A percentile compares a stretch with the other conserved stretches of the same genome.
Conservation (phyloP, 2,113 vertebrate species). For the Tenrec ecaudatus region DNA sequence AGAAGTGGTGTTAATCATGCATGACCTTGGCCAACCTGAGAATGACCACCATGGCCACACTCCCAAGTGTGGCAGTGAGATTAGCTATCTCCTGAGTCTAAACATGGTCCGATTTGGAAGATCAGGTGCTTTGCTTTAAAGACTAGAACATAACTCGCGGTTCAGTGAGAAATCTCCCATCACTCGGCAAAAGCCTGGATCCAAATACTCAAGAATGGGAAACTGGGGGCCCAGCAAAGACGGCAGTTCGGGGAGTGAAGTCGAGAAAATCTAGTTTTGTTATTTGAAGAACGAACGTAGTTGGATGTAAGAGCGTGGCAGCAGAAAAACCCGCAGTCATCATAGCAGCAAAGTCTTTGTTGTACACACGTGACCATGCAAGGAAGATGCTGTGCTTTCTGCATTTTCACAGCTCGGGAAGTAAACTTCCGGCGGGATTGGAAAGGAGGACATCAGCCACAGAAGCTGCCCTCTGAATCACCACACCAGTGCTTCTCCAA, state of each 20-base stretch:
- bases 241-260: neutral
- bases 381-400: neutral
- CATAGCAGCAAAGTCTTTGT: neutral
- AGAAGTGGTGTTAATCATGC: neutral
- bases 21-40: neutral
- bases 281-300: neutral
- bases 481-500: neutral
- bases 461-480: neutral
- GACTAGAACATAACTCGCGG: neutral
- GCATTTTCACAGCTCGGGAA: neutral
- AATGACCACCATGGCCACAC: neutral
- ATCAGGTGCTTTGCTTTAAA: neutral
- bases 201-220: neutral
- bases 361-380: neutral
- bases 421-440: neutral
- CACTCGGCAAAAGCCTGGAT: neutral
- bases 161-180: neutral
- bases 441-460: neutral
- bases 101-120: slow-evolving; percentile 13
- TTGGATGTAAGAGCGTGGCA: neutral
- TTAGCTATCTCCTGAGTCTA: neutral
- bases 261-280: neutral
- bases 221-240: neutral
- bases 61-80: neutral
- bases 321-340: neutral